Base-by-base conservation (phyloP, 2,113 vertebrate species). In the Gnathonemus longibarbis region DNA sequence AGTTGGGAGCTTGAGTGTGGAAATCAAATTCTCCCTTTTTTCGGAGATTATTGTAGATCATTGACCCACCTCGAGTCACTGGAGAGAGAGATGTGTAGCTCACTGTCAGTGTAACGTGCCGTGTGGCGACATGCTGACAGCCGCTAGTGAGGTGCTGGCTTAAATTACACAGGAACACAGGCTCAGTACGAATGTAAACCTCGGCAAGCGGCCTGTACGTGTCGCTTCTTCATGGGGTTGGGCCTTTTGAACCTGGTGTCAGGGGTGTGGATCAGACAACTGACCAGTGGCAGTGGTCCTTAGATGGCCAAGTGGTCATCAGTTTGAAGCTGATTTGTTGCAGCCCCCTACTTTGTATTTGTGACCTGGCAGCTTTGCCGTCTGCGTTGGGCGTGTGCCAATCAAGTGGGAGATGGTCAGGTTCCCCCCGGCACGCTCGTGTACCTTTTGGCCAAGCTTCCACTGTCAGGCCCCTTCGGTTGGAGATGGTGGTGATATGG, bases 1-100 rank as follows among this genome's bases (percentile, higher is more conserved):
- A 70, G 62, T 90, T 77, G 62, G 74, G 80, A 83, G 42, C 49
- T 80, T 87, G 53, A 58, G 90, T 87, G 84, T 86, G 8, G 27
- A 87, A 66, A 90, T 86, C 27, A 35, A 58, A n/a, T 49, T 90
- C 11, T 89, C 11, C 17, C 35, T 58, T 35, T 84, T 58, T 89
- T 58, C 50, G 17, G 45, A 49, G 85, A 87, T 87, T 87, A 53
- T 53, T 56, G n/a, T 56, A 87, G 85, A 87, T 53, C 27, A n/a
- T 24, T 87, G 50, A 87, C 85, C 85, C 27, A 42, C 50, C 9
- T 86, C 45, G 9, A 49, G 46, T 85, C 21, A 48, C 42, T 49
- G 21, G n/a, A 48, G 84, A 48, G n/a, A 49, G 24, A 50, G 31
- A 50, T 87, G n/a, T 21, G 27, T 19, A 42, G 85, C 85, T 21